Evolutionary conservation across 53 echinoderm and acorn worm species (phyloP).

Genomic region (Luidia sarsii): DNA sequence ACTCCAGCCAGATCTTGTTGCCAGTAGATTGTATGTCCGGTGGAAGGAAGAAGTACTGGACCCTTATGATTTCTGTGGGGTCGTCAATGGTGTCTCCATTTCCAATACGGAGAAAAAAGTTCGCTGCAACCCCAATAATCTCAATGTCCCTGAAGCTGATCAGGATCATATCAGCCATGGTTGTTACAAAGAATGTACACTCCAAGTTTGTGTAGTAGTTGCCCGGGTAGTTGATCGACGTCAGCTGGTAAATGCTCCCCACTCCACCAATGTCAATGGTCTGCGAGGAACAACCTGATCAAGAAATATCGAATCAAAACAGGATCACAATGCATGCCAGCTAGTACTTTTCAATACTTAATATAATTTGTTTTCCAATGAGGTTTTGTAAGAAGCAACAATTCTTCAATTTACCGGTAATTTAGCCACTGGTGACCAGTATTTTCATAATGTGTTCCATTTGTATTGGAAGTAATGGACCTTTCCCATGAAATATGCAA

Average conservation of each 20-base stretch:
- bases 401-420: too few species aligned
- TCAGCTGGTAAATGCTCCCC: not conserved
- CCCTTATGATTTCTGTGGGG: not conserved
- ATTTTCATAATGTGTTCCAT: too few species aligned
- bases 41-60: not conserved
- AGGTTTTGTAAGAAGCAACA: too few species aligned
- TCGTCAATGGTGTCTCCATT: not conserved
- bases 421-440: too few species aligned
- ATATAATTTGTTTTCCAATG: too few species aligned
- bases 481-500: too few species aligned
- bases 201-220: not conserved
- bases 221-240: not conserved
- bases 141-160: constrained; percentile 11
- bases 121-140: not conserved
- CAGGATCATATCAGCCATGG: not conserved
- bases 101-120: not conserved
- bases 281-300: not conserved
- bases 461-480: too few species aligned
- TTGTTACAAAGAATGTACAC: not conserved
- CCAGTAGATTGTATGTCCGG: not conserved
- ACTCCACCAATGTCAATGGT: not conserved
- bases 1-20: constrained; percentile 1
- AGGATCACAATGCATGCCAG: too few species aligned
- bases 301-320: too few species aligned
- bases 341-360: too few species aligned